Percentiles rank a stretch among this genome's conserved stretches.
phyloP scores from a whole-genome alignment of 2,113 vertebrate species.

The Climacteris rufus region DNA sequence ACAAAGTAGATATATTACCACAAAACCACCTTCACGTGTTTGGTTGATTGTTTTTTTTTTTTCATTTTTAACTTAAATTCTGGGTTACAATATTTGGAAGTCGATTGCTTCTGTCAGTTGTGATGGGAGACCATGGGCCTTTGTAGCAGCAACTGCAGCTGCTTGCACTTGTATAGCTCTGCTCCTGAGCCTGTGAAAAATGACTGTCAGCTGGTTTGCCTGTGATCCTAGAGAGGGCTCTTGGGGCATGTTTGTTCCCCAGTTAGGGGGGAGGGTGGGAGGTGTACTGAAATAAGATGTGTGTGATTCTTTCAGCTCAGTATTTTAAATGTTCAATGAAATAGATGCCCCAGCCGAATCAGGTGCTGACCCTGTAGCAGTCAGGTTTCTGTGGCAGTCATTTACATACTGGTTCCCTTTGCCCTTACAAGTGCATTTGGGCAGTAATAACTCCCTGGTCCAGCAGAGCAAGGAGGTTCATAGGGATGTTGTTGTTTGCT shows the following conservation, averaged over 20 bases:
- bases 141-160: not conserved
- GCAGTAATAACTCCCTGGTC: not conserved
- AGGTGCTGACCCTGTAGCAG: accelerated
- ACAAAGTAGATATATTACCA: not conserved
- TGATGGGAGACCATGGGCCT: accelerated
- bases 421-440: not conserved
- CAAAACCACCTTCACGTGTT: not conserved
- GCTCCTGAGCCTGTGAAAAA: not conserved
- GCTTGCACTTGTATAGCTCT: not conserved
- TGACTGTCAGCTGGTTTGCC: not conserved
- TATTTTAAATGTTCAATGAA: not conserved
- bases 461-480: not conserved
- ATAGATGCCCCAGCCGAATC: not conserved
- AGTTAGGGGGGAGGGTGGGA: not conserved
- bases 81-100: not conserved
- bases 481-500: not conserved
- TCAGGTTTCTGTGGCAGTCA: not conserved
- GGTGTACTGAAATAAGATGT: not conserved
- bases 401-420: not conserved
- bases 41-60: not conserved
- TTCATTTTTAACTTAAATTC: not conserved
- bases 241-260: not conserved
- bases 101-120: not conserved
- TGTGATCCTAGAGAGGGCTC: not conserved
- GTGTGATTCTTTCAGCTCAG: not conserved